These are phyloP conservation scores for Pelvicachromis taeniatus DNA, from an alignment of 2,113 vertebrate species.

Conservation along the genomic window DNA sequence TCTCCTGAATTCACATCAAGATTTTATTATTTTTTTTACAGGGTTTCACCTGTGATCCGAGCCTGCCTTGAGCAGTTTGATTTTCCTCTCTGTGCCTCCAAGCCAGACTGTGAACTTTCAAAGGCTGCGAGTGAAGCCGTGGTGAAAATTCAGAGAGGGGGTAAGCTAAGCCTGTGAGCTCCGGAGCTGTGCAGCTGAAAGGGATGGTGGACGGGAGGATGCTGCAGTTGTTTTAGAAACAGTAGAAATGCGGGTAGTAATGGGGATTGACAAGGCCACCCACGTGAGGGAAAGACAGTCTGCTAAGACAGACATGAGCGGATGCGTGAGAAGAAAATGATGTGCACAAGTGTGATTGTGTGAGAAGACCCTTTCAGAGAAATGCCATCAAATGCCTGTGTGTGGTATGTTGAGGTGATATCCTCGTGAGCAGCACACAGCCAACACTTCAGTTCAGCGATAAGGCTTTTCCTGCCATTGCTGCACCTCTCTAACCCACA, in stretches of 20 bases:
- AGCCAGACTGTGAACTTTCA: constrained; percentile 70
- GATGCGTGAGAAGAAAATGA: background rate
- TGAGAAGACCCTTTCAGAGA: background rate
- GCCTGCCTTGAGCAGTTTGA: constrained; percentile 56
- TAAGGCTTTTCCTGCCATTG: constrained; percentile 27
- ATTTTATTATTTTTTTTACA: background rate
- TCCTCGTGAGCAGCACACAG: background rate
- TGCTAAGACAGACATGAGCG: background rate
- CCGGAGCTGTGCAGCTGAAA: constrained; percentile 8
- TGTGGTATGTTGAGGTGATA: background rate
- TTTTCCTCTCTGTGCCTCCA: constrained; percentile 60
- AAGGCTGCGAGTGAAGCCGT: constrained; percentile 49
- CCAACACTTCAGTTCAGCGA: constrained; percentile 7
- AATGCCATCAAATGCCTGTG: background rate
- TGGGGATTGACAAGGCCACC: constrained; percentile 60
- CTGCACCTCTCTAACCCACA: constrained; percentile 28
- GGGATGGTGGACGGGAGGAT: constrained; percentile 8
- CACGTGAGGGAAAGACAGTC: background rate
- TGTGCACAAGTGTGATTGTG: background rate
- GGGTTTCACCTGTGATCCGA: constrained; percentile 58
- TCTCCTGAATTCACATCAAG: constrained; percentile 65
- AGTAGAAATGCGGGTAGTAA: constrained; percentile 15
- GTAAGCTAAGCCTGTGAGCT: constrained; percentile 19
- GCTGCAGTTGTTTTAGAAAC: constrained; percentile 19
- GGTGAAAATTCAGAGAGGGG: constrained; percentile 31